Conservation (phyloP, 2,113 vertebrate genomes). For the Anoura caudifer region DNA sequence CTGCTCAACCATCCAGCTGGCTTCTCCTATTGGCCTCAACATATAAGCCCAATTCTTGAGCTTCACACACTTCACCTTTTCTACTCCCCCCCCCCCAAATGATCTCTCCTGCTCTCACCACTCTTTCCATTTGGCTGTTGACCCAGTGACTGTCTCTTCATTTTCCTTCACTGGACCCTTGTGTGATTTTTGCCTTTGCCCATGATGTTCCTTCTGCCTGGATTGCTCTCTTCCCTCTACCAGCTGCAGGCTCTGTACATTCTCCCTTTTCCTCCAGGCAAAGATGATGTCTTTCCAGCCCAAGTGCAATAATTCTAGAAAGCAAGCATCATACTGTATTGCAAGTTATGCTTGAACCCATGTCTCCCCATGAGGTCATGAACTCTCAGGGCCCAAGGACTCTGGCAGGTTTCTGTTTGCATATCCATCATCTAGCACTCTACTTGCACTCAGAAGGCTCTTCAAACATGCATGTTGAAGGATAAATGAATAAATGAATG, state of each 20-base stretch:
- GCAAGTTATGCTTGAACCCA: background rate
- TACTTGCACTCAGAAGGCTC: background rate
- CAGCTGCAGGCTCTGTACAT: background rate
- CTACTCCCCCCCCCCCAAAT: accelerated
- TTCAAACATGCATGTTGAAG: background rate
- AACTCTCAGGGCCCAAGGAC: background rate
- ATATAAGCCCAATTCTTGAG: background rate
- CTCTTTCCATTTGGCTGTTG: background rate
- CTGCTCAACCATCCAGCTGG: background rate
- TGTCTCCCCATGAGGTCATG: background rate
- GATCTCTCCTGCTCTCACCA: background rate
- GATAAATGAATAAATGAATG: background rate
- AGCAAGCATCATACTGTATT: background rate
- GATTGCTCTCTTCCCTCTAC: background rate
- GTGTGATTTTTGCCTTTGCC: background rate
- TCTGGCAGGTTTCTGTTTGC: background rate
- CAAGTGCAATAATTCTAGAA: background rate
- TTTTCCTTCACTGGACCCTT: background rate
- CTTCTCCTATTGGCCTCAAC: background rate
- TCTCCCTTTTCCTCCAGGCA: background rate
- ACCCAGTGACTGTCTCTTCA: background rate
- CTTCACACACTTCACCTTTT: background rate
- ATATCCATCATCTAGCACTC: background rate
- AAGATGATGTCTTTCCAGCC: background rate
- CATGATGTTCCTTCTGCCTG: background rate